These are phyloP conservation scores for Idaea straminata DNA, from an alignment of 2,888 invertebrate genomes.

Conservation along the genomic window DNA sequence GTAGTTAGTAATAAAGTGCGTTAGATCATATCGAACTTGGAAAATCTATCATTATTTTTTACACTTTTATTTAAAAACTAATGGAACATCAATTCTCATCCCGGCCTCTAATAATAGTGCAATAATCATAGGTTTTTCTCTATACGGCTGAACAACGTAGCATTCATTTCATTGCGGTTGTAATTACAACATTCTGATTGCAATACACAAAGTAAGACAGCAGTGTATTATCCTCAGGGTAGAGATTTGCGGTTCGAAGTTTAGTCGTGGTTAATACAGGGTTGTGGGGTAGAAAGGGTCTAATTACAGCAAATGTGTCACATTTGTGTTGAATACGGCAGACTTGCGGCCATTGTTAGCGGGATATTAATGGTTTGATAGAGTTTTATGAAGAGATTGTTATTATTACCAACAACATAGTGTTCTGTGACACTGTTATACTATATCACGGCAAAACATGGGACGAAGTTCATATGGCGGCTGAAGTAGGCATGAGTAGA, in stretches of 20 bases:
- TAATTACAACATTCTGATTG: neutral
- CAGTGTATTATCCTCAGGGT: conserved; percentile 30
- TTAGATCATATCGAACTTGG: conserved; percentile 22
- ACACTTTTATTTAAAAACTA: neutral
- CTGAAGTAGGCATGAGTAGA: too few relatives aligned
- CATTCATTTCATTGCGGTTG: conserved; percentile 33
- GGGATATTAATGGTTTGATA: conserved; percentile 9
- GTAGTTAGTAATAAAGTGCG: conserved; percentile 18
- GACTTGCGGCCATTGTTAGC: conserved; percentile 21
- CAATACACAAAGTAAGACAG: conserved; percentile 9
- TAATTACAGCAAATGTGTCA: conserved; percentile 73
- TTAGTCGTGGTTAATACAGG: conserved; percentile 53
- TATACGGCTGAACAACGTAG: conserved; percentile 27
- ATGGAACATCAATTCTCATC: conserved; percentile 35
- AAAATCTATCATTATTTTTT: conserved; percentile 30
- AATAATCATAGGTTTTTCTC: conserved; percentile 76
- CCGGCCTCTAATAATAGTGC: conserved; percentile 65
- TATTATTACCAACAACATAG: neutral
- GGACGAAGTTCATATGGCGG: too few relatives aligned
- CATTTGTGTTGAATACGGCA: conserved; percentile 58
- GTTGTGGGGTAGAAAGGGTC: conserved; percentile 61
- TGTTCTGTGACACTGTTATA: too few relatives aligned
- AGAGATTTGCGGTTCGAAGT: conserved; percentile 35
- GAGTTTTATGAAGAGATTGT: neutral
- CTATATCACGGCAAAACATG: too few relatives aligned